Percentiles rank a stretch among this genome's conserved stretches.
These are phyloP conservation scores for Sesia apiformis DNA, from an alignment of 2,888 invertebrate genomes.

Conservation along the genomic window DNA sequence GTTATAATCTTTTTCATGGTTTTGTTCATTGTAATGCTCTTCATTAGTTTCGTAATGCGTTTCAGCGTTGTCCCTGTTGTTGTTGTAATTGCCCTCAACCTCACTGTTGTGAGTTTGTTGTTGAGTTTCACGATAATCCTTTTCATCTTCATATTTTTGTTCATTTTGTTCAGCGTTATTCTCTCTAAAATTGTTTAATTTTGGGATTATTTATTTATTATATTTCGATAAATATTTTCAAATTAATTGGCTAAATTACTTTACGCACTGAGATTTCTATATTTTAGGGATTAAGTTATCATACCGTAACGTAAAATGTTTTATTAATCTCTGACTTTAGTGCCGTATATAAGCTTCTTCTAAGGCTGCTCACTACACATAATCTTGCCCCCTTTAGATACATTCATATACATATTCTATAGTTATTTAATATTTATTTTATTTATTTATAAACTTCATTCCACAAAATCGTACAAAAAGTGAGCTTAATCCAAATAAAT, in stretches of 20 bases:
- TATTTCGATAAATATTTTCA: background rate
- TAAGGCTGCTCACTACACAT: no score
- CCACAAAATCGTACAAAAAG: no score
- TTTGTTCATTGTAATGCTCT: slow-evolving; percentile 18
- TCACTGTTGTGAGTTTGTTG: slow-evolving; percentile 22
- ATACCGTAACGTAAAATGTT: no score
- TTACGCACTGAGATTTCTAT: no score
- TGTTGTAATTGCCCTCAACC: slow-evolving; percentile 20
- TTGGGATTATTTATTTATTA: background rate
- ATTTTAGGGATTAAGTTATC: no score
- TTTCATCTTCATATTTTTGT: slow-evolving; percentile 23
- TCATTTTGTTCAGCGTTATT: slow-evolving; percentile 18
- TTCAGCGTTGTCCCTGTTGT: slow-evolving; percentile 20
- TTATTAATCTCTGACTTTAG: no score
- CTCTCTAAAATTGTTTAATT: slow-evolving; percentile 7
- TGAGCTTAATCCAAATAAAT: background rate
- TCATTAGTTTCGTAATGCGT: slow-evolving; percentile 18
- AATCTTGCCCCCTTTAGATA: no score
- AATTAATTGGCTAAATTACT: no score
- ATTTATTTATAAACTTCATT: no score
- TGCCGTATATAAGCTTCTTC: no score
- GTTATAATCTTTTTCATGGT: slow-evolving; percentile 5
- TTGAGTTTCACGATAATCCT: slow-evolving; percentile 21
- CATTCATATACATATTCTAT: no score
- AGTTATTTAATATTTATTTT: no score